Conservation (phyloP, 2,888 invertebrate genomes). For the Syritta pipiens region DNA sequence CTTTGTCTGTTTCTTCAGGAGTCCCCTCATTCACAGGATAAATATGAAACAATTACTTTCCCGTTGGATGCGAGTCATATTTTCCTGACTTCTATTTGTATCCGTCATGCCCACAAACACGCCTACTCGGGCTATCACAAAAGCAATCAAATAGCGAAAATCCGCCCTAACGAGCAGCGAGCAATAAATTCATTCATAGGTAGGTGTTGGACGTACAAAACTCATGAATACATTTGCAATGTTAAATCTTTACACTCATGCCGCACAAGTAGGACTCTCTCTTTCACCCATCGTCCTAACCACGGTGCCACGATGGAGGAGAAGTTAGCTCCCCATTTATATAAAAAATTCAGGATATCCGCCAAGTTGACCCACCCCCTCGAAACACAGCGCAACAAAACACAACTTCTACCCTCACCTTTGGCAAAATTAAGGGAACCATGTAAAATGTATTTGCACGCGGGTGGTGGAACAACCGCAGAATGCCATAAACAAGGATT, state of each 20-base stretch:
- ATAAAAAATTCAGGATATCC: constrained; percentile 62
- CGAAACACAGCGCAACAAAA: constrained; percentile 40
- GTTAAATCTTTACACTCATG: constrained; percentile 20
- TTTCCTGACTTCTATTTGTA: constrained; percentile 19
- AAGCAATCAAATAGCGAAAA: constrained; percentile 57
- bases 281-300: neutral
- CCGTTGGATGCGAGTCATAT: constrained; percentile 17
- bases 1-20: too few relatives aligned
- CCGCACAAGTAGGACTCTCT: too few relatives aligned
- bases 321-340: constrained; percentile 38
- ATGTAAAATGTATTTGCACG: constrained; percentile 62
- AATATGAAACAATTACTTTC: constrained; percentile 22
- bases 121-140: constrained; percentile 20
- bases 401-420: constrained; percentile 38
- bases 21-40: too few relatives aligned
- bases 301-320: neutral
- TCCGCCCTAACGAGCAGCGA: constrained; percentile 43
- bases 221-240: constrained; percentile 66
- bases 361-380: constrained; percentile 62
- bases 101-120: neutral
- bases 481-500: constrained; percentile 69
- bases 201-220: constrained; percentile 62
- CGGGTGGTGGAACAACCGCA: constrained; percentile 59
- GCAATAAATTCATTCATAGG: constrained; percentile 65
- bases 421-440: constrained; percentile 59